Base-by-base conservation (phyloP, 2,888 invertebrate species). In the Nomada ferruginata region DNA sequence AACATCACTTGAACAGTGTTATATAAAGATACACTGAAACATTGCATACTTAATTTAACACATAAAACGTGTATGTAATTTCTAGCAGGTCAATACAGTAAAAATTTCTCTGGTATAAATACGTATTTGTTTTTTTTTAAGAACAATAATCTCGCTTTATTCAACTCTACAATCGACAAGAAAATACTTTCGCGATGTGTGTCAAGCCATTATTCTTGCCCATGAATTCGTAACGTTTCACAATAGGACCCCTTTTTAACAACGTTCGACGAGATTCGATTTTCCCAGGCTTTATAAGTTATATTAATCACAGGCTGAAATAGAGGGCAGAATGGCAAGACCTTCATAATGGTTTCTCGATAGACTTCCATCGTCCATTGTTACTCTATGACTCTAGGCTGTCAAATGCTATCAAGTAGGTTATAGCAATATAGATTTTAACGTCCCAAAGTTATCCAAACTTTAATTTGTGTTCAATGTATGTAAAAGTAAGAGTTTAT, bases 341-440 rank as follows among this genome's bases (percentile, higher is more conserved):
- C 79, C 85, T 75, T 79, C 64, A 85, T 85, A 85, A 85, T 85
- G 72, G 80, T 69, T 74, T 83, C 78, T 74, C 74, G 72, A 83
- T 79, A 76, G 78, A 81, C 83, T 78, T 76, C 81, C 80, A 76
- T 83, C 78, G 74, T 69, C 76, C 61, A 85, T 85, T 85, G 85
- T 85, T 85, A 83, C 74, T 55, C 68, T 11, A 44, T 42, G 72
- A 83, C 74, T 55, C 68, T 11, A 44, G 57, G 72, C 65, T 78
- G 80, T 83, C 61, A 71, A 61, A 78, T 80, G 42, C 71, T 60
- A 60, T 79, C 52, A 47, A 70, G 52, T 47, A 55, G 74, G 15
- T 42, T 23, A 13, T 42, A 7, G 0, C 7, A 36, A 7, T 36
- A 7, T 36, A 36, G 36, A 60, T 44, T 60, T n/a, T 42, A 68